phyloP scores from a whole-genome alignment of 1,140 invertebrate species.

The Drosophila kanapiae region DNA sequence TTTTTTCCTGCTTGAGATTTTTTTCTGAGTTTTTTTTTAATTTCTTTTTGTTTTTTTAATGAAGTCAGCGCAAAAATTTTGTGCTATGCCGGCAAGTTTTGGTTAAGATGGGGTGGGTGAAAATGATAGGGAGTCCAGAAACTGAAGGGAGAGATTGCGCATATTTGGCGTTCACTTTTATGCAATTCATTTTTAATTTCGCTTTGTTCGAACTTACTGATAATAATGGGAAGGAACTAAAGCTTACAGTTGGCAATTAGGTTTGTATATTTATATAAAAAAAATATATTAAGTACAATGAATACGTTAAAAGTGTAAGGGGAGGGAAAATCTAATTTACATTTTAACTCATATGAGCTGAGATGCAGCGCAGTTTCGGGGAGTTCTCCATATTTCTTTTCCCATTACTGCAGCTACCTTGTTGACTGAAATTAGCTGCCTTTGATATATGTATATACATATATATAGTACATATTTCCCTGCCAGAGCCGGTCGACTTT shows the following conservation, averaged over 20 bases:
- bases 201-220: conserved; percentile 39
- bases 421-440: conserved; percentile 16
- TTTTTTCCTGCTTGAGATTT: conserved; percentile 8
- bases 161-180: conserved; percentile 45
- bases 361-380: background rate
- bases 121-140: conserved; percentile 18
- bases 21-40: conserved; percentile 5
- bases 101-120: background rate
- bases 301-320: background rate
- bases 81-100: conserved; percentile 57
- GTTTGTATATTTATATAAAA: no score
- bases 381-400: background rate
- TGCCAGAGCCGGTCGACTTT: background rate
- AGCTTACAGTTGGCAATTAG: no score
- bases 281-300: background rate
- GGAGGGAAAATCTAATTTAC: conserved; percentile 1
- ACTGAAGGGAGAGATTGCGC: conserved; percentile 10
- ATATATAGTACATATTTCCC: background rate
- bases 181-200: conserved; percentile 71
- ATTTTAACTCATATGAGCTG: conserved; percentile 4
- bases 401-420: background rate
- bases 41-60: conserved; percentile 59
- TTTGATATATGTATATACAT: background rate
- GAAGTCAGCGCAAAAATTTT: conserved; percentile 77
- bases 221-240: conserved; percentile 35